Conservation (phyloP, 1,140 invertebrate genomes). For the Andrena cerasifolii region DNA sequence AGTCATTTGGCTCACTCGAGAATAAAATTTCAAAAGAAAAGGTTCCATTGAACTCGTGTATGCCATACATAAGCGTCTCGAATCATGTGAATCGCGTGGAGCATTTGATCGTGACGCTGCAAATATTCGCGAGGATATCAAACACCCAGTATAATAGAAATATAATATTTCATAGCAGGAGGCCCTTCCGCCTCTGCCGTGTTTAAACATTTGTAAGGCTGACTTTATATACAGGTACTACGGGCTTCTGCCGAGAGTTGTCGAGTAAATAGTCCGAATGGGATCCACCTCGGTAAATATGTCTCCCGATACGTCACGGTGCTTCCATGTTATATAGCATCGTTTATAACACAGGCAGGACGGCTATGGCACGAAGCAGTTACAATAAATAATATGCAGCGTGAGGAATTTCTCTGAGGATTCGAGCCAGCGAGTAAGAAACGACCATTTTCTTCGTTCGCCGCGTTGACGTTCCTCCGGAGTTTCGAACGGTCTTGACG, state of each 20-base stretch:
- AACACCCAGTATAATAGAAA: conserved; percentile 29
- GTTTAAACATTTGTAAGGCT: conserved; percentile 64
- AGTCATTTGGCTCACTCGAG: background rate
- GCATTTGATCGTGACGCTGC: conserved; percentile 23
- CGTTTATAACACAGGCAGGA: conserved; percentile 66
- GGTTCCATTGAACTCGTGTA: background rate
- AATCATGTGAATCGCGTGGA: conserved; percentile 3
- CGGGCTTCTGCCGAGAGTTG: conserved; percentile 50
- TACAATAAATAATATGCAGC: conserved; percentile 68
- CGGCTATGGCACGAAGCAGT: conserved; percentile 61
- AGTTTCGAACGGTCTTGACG: conserved; percentile 6
- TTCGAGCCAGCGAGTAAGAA: conserved; percentile 46
- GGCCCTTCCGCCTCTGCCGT: conserved; percentile 21
- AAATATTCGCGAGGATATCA: conserved; percentile 19
- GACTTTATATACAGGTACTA: conserved; percentile 43
- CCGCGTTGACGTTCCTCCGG: conserved; percentile 4
- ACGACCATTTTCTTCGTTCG: background rate
- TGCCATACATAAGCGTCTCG: background rate
- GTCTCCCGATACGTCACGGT: conserved; percentile 71
- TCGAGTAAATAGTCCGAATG: conserved; percentile 67
- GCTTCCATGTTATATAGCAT: conserved; percentile 60
- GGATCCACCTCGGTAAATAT: conserved; percentile 72
- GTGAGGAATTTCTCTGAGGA: conserved; percentile 52
- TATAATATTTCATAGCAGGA: conserved; percentile 48
- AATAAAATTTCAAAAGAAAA: conserved; percentile 7